Evolutionary conservation across 2,797 vertebrate genomes (phyloP).

Genomic region (Sebastes melanostomus): DNA sequence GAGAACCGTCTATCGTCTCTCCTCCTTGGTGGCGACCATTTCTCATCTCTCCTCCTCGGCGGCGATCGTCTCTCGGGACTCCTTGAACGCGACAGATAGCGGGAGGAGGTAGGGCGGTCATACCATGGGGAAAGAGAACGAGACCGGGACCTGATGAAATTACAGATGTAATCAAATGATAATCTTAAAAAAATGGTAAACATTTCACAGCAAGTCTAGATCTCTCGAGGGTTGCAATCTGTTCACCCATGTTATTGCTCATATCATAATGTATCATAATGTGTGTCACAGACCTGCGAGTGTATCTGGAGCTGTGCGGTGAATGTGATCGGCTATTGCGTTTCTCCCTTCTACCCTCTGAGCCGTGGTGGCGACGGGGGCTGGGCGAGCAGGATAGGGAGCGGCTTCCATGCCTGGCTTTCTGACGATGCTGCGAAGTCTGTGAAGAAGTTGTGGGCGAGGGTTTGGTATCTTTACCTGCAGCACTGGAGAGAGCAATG

Average conservation of each 20-base stretch:
- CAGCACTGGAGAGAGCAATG: neutral
- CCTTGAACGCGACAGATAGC: slow-evolving; percentile 29
- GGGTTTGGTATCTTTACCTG: slow-evolving; percentile 9
- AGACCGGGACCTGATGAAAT: slow-evolving; percentile 37
- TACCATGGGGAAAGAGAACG: slow-evolving; percentile 59
- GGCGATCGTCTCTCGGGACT: slow-evolving; percentile 12
- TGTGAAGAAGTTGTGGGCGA: neutral
- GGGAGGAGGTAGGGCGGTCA: neutral
- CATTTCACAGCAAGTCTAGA: neutral
- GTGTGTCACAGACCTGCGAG: slow-evolving; percentile 42
- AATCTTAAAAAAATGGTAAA: neutral
- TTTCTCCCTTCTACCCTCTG: slow-evolving; percentile 49
- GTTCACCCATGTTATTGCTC: neutral
- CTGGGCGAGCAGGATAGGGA: slow-evolving; percentile 74
- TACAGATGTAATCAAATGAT: neutral
- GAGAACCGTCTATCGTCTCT: slow-evolving; percentile 5
- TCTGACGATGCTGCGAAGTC: slow-evolving; percentile 3
- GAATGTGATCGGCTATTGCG: slow-evolving; percentile 33
- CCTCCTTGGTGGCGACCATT: neutral
- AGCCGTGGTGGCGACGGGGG: slow-evolving; percentile 74
- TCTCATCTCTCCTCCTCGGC: neutral
- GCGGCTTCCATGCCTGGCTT: neutral
- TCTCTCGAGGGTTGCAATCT: neutral
- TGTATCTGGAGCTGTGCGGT: neutral
- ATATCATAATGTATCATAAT: neutral